Percentiles rank a stretch among this genome's conserved stretches.
phyloP scores from a whole-genome alignment of 2,888 invertebrate genomes.

The Dryobotodes eremita region DNA sequence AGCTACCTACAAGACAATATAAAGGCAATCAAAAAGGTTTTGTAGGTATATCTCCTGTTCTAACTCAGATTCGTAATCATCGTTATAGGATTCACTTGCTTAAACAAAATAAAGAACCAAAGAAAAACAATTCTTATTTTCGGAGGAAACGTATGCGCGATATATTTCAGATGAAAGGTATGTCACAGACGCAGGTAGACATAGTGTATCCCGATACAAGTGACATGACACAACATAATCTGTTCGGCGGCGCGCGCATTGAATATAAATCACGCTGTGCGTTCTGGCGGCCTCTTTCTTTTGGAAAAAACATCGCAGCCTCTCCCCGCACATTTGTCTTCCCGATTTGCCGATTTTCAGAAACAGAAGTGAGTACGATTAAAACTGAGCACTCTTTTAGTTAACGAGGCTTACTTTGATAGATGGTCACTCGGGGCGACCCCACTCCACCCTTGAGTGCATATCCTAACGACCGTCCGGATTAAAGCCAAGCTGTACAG shows the following conservation, averaged over 20 bases:
- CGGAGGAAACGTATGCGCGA: neutral
- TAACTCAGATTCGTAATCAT: neutral
- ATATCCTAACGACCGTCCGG: slow-evolving; percentile 66
- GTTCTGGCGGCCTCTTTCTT: slow-evolving; percentile 22
- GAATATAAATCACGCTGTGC: slow-evolving; percentile 59
- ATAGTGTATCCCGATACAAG: slow-evolving; percentile 29
- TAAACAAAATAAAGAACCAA: neutral
- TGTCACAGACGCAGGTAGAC: slow-evolving; percentile 28
- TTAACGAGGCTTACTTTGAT: slow-evolving; percentile 80
- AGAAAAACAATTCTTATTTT: slow-evolving; percentile 25
- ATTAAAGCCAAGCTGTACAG: slow-evolving; percentile 61
- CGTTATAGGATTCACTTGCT: neutral
- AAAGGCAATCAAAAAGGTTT: neutral
- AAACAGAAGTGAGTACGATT: slow-evolving; percentile 74
- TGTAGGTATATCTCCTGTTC: too few species aligned
- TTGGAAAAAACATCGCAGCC: slow-evolving; percentile 34
- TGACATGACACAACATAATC: slow-evolving; percentile 54
- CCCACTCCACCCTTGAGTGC: slow-evolving; percentile 63
- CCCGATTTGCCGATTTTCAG: slow-evolving; percentile 69
- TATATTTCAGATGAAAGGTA: slow-evolving; percentile 25
- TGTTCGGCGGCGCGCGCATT: slow-evolving; percentile 44
- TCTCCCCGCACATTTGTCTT: slow-evolving; percentile 71
- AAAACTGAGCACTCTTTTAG: slow-evolving; percentile 76
- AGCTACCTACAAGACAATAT: neutral
- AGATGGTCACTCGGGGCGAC: slow-evolving; percentile 72